phyloP scores from a whole-genome alignment of 2,888 invertebrate species.

The Agrotis ipsilon region DNA sequence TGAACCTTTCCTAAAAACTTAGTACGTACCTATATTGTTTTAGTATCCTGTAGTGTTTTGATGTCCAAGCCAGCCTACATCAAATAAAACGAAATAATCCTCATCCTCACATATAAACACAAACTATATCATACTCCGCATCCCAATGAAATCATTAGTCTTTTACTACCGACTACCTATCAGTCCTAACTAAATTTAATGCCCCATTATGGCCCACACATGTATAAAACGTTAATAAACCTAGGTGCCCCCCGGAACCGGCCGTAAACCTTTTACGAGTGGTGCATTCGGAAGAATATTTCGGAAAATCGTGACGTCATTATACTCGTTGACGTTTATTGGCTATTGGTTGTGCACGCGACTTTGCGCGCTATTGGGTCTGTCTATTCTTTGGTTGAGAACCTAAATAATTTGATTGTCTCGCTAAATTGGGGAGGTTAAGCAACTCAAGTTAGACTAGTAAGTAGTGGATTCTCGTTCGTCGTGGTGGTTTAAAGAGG shows the following conservation, averaged over 20 bases:
- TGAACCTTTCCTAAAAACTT: too few relatives aligned
- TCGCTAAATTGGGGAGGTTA: too few relatives aligned
- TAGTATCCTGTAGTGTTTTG: neutral
- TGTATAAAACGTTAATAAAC: conserved; percentile 82
- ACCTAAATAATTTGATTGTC: neutral
- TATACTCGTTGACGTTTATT: conserved; percentile 77
- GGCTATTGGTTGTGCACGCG: conserved; percentile 60
- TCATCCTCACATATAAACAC: conserved; percentile 1
- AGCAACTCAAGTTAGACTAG: too few relatives aligned
- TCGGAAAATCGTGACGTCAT: conserved; percentile 83
- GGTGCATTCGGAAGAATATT: conserved; percentile 88
- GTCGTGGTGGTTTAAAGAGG: too few relatives aligned
- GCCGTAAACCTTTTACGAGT: conserved; percentile 88
- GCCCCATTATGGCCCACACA: conserved; percentile 72
- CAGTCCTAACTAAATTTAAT: conserved; percentile 68
- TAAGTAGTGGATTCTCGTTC: too few relatives aligned
- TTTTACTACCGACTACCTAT: conserved; percentile 63
- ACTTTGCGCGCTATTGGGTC: conserved; percentile 1
- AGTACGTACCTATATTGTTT: too few relatives aligned
- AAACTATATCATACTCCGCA: conserved; percentile 22
- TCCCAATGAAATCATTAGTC: conserved; percentile 68
- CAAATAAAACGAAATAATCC: neutral
- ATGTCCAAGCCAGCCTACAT: neutral
- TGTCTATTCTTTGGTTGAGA: neutral
- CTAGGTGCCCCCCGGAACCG: conserved; percentile 69